These are phyloP conservation scores for Lissonota sp. DNA, from an alignment of 2,888 invertebrate species.

Conservation along the genomic window DNA sequence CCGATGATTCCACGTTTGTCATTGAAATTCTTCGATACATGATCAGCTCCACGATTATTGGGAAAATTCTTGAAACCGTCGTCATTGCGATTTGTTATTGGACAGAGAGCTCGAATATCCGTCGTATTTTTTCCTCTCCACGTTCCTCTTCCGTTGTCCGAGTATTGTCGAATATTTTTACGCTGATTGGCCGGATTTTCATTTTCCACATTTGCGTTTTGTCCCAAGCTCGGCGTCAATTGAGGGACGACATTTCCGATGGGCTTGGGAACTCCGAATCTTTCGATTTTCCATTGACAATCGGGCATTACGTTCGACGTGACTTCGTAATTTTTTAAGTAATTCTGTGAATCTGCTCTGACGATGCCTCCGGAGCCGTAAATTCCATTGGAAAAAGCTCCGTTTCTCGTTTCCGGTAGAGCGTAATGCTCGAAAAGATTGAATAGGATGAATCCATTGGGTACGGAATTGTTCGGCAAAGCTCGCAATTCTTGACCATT, in stretches of 20 bases:
- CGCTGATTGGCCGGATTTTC: not conserved
- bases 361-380: too few species aligned
- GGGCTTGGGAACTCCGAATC: not conserved
- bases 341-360: too few species aligned
- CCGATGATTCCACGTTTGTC: not conserved
- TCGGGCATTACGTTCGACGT: not conserved
- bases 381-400: too few species aligned
- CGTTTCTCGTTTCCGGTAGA: not conserved
- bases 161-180: not conserved
- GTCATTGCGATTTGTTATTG: slow-evolving; percentile 22
- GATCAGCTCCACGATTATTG: not conserved
- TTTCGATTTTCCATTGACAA: not conserved
- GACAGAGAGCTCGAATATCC: slow-evolving; percentile 8
- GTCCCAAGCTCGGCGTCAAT: too few species aligned
- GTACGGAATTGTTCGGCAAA: slow-evolving; percentile 2
- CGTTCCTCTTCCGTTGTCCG: not conserved
- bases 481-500: not conserved
- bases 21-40: not conserved
- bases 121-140: not conserved
- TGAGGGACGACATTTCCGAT: too few species aligned
- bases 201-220: not conserved
- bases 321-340: too few species aligned
- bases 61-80: not conserved
- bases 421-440: slow-evolving; percentile 44
- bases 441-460: not conserved